A percentile compares a stretch with the other conserved stretches of the same genome.
phyloP scores from a whole-genome alignment of 2,113 vertebrate genomes.

The Tetrax tetrax region DNA sequence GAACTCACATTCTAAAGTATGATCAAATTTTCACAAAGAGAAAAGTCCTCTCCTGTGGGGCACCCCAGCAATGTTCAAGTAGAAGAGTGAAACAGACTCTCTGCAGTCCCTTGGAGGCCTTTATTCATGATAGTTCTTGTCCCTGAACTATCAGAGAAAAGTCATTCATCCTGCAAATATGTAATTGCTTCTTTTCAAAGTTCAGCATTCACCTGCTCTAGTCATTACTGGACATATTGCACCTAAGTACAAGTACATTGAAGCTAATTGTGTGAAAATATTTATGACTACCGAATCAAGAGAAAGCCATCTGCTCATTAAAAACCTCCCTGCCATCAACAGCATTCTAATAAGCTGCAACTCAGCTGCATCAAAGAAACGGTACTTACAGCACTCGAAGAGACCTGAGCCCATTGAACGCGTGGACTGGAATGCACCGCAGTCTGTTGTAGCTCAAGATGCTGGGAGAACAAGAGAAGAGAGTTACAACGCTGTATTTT shows the following conservation, averaged over 20 bases:
- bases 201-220: conserved; percentile 17
- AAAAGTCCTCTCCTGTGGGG: neutral
- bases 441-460: conserved; percentile 97
- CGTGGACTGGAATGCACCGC: conserved; percentile 89
- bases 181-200: neutral
- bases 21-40: neutral
- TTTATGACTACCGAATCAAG: neutral
- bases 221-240: neutral
- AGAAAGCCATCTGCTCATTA: conserved; percentile 1
- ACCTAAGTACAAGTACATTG: neutral
- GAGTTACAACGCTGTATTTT: neutral
- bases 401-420: conserved; percentile 89
- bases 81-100: neutral
- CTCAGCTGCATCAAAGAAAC: neutral
- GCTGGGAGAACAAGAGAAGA: conserved; percentile 62
- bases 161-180: neutral
- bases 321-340: neutral
- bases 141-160: neutral
- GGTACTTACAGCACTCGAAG: conserved; percentile 93
- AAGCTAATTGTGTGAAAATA: neutral
- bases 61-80: neutral
- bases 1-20: neutral
- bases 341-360: conserved; percentile 8
- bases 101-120: neutral
- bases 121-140: neutral